A percentile compares a stretch with the other conserved stretches of the same genome.
Evolutionary conservation across 2,888 invertebrate species (phyloP).

Genomic region (Tetragonula carbonaria): DNA sequence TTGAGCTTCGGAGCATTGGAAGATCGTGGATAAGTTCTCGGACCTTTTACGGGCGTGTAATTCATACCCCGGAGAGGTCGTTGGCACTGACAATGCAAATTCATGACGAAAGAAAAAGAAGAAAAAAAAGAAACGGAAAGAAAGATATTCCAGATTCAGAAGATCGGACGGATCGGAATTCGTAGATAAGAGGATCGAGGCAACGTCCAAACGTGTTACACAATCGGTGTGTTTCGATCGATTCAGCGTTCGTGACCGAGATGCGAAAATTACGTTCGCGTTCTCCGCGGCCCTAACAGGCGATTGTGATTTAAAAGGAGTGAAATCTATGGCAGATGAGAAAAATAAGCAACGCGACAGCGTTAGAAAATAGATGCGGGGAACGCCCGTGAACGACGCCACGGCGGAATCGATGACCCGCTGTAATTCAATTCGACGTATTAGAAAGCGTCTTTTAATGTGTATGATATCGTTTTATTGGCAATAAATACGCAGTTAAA

Average conservation of each 20-base stretch:
- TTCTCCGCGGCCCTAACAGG: slow-evolving; percentile 46
- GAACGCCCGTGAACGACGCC: slow-evolving; percentile 62
- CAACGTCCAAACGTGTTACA: neutral
- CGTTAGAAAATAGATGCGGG: slow-evolving; percentile 52
- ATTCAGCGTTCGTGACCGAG: slow-evolving; percentile 37
- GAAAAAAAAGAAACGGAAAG: neutral
- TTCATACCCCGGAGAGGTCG: neutral
- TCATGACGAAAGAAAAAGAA: neutral
- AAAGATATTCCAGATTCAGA: neutral
- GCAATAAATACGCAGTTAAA: neutral
- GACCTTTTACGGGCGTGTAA: neutral
- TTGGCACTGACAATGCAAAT: slow-evolving; percentile 1
- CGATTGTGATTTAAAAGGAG: slow-evolving; percentile 68
- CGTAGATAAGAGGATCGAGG: neutral
- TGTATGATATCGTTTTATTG: slow-evolving; percentile 29
- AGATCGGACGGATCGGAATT: slow-evolving; percentile 8
- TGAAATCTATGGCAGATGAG: slow-evolving; percentile 64
- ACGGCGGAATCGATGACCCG: slow-evolving; percentile 51
- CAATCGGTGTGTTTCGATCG: slow-evolving; percentile 26
- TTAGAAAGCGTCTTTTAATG: slow-evolving; percentile 68
- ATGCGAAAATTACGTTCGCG: slow-evolving; percentile 40
- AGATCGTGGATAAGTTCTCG: neutral
- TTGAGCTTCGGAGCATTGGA: neutral
- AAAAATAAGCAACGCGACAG: slow-evolving; percentile 54
- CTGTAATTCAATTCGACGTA: slow-evolving; percentile 64